phyloP scores from a whole-genome alignment of 2,888 invertebrate genomes.

The Tolmerus cingulatus region DNA sequence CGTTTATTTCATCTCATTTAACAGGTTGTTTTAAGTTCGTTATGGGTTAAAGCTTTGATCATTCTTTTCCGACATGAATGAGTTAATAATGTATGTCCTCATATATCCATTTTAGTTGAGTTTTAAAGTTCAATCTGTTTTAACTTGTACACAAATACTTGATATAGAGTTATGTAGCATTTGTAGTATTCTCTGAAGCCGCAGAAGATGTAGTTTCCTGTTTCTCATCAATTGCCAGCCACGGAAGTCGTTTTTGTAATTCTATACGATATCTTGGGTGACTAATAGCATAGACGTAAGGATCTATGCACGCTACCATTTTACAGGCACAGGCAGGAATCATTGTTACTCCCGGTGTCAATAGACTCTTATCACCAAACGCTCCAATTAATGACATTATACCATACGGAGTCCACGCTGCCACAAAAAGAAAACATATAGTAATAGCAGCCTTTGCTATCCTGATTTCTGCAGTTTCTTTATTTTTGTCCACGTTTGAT shows the following conservation, averaged over 20 bases:
- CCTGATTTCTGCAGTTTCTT: slow-evolving; percentile 79
- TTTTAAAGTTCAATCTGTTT: neutral
- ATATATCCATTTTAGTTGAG: neutral
- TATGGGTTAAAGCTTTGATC: too few relatives aligned
- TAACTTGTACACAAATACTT: neutral
- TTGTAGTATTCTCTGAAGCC: slow-evolving; percentile 53
- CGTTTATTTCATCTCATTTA: too few relatives aligned
- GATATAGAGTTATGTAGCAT: neutral
- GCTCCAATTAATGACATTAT: slow-evolving; percentile 82
- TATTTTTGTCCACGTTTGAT: slow-evolving; percentile 71
- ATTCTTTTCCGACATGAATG: too few relatives aligned
- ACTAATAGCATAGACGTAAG: slow-evolving; percentile 89
- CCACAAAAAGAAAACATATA: slow-evolving; percentile 83
- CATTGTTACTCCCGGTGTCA: slow-evolving; percentile 82
- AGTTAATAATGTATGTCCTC: too few relatives aligned
- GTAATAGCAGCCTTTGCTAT: slow-evolving; percentile 90
- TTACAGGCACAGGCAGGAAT: slow-evolving; percentile 88
- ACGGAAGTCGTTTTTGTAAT: slow-evolving; percentile 81
- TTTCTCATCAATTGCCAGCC: slow-evolving; percentile 72
- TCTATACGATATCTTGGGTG: slow-evolving; percentile 88
- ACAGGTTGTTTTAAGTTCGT: too few relatives aligned
- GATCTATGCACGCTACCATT: slow-evolving; percentile 89
- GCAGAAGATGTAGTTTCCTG: slow-evolving; percentile 67
- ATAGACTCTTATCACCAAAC: slow-evolving; percentile 76
- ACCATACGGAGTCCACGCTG: slow-evolving; percentile 92